Percentiles rank a stretch among this genome's conserved stretches.
Evolutionary conservation across 92 coral and sea anemone genomes (phyloP).

Genomic region (Porites lobata): DNA sequence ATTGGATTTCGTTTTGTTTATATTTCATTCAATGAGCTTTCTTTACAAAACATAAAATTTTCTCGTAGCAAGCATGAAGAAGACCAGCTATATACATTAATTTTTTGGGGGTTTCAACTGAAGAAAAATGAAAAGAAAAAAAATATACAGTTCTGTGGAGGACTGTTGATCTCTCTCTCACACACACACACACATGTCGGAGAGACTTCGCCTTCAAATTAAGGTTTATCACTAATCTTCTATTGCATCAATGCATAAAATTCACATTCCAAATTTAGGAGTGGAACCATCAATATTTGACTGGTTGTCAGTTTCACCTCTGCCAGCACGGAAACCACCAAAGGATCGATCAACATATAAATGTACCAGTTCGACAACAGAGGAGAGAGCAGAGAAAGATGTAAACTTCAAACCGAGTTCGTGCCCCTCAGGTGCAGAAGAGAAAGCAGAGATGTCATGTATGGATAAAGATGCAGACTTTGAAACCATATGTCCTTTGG

Average conservation of each 20-base stretch:
- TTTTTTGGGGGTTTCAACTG: too few species aligned
- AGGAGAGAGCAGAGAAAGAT: conserved; percentile 15
- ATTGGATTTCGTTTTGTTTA: not conserved
- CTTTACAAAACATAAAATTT: too few species aligned
- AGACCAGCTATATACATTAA: too few species aligned
- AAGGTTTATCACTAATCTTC: conserved; percentile 15
- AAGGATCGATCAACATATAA: conserved; percentile 26
- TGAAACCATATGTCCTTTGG: conserved; percentile 34
- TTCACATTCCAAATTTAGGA: conserved; percentile 35
- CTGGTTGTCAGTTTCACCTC: conserved; percentile 32
- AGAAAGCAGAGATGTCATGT: conserved; percentile 19
- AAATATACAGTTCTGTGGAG: not conserved
- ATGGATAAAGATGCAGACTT: conserved; percentile 29
- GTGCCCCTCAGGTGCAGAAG: conserved; percentile 16
- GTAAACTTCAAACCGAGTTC: not conserved
- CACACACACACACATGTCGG: not conserved
- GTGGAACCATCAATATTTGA: conserved; percentile 57
- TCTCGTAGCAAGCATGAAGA: too few species aligned
- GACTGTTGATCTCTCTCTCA: not conserved
- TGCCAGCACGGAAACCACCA: conserved; percentile 42
- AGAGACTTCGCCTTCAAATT: conserved; percentile 18
- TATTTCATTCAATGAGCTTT: too few species aligned
- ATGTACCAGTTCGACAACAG: not conserved
- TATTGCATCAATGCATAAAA: conserved; percentile 38
- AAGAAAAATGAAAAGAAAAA: too few species aligned